These are phyloP conservation scores for Aldrovandia affinis DNA, from an alignment of 2,797 vertebrate genomes.

Conservation along the genomic window DNA sequence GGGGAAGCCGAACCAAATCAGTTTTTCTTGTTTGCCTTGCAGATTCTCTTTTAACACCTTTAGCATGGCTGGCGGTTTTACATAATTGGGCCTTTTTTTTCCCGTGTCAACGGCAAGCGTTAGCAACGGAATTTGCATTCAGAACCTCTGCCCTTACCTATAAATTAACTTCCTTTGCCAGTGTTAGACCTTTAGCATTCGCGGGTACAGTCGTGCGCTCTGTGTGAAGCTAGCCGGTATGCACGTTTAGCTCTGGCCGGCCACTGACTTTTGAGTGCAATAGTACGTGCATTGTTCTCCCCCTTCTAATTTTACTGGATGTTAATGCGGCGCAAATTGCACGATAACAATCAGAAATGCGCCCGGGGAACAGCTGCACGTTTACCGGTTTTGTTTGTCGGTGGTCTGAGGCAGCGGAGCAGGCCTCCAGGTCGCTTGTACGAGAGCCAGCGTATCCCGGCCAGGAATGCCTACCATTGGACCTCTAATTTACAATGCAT, in stretches of 20 bases:
- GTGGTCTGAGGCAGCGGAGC: constrained; percentile 6
- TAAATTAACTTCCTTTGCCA: background rate
- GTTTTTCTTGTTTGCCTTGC: background rate
- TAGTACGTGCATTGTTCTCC: background rate
- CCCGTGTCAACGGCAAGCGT: background rate
- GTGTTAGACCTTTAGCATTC: background rate
- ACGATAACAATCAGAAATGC: background rate
- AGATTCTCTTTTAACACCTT: background rate
- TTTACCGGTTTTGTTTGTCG: background rate
- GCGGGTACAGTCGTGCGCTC: background rate
- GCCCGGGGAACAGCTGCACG: background rate
- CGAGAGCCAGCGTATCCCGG: constrained; percentile 63
- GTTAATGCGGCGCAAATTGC: background rate
- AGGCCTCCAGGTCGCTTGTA: constrained; percentile 38
- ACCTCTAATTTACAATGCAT: constrained; percentile 75
- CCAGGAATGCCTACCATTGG: constrained; percentile 46
- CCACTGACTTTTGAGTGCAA: background rate
- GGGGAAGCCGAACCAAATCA: no score
- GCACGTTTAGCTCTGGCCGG: background rate
- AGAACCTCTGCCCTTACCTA: background rate
- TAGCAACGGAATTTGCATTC: background rate
- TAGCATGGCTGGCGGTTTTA: background rate
- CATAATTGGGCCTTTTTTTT: background rate
- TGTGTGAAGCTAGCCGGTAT: background rate
- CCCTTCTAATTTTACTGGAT: constrained; percentile 47